Conservation (phyloP, 1,140 invertebrate species). For the Colletes gigas region DNA sequence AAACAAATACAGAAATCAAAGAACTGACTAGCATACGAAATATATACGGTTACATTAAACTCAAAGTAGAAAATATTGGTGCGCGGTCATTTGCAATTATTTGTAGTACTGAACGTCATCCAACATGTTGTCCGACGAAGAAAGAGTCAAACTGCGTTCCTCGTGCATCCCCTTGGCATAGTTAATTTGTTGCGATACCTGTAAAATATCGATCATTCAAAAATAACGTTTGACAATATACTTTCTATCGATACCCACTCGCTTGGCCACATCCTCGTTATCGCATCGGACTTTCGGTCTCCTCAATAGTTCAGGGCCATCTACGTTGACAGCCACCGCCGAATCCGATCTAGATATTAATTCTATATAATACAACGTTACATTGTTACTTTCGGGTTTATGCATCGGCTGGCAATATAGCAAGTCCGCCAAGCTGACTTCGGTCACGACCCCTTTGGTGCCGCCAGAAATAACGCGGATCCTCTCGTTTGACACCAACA, state of each 20-base stretch:
- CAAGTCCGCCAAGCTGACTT: slow-evolving; percentile 81
- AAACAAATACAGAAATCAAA: not conserved
- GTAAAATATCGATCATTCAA: slow-evolving; percentile 27
- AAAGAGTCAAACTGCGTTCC: slow-evolving; percentile 83
- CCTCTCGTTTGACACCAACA: slow-evolving; percentile 84
- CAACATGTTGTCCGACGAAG: slow-evolving; percentile 79
- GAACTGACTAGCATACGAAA: slow-evolving; percentile 43
- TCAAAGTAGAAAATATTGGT: not conserved
- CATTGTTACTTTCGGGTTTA: slow-evolving; percentile 79
- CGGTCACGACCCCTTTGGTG: slow-evolving; percentile 78
- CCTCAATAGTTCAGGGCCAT: slow-evolving; percentile 82
- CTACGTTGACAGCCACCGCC: slow-evolving; percentile 75
- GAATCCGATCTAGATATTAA: slow-evolving; percentile 85
- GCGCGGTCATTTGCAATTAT: slow-evolving; percentile 53
- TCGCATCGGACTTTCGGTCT: slow-evolving; percentile 92
- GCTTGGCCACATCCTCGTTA: slow-evolving; percentile 88
- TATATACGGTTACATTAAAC: slow-evolving; percentile 14
- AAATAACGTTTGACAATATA: slow-evolving; percentile 1
- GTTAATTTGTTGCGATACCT: slow-evolving; percentile 88
- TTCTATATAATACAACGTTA: slow-evolving; percentile 87
- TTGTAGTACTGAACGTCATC: slow-evolving; percentile 79
- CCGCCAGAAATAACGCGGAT: slow-evolving; percentile 78
- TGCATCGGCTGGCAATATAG: slow-evolving; percentile 83
- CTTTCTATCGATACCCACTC: slow-evolving; percentile 82
- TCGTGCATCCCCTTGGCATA: slow-evolving; percentile 93